Conservation (phyloP, 2,797 vertebrate species). For the Myotis myotis region DNA sequence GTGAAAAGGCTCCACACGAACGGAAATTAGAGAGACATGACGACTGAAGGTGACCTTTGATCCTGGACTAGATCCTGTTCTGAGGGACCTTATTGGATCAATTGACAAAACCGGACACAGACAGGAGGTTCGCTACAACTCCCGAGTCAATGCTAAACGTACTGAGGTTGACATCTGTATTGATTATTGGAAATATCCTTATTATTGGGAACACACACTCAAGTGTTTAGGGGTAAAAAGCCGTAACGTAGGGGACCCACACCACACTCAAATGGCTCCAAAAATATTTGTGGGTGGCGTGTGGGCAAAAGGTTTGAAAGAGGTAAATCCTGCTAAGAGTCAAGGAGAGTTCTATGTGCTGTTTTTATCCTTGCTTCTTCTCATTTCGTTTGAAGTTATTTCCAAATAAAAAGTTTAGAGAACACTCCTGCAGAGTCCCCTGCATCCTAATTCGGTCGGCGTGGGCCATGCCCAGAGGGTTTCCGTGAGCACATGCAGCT, state of each 20-base stretch:
- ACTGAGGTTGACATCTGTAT: background rate
- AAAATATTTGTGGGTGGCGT: background rate
- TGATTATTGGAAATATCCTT: background rate
- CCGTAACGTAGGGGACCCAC: background rate
- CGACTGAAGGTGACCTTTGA: background rate
- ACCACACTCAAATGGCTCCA: background rate
- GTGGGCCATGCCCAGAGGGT: background rate
- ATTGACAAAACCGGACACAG: background rate
- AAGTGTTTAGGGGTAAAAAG: slow-evolving; percentile 30
- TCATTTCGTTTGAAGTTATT: slow-evolving; percentile 28
- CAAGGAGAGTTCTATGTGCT: background rate
- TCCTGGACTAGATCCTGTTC: background rate
- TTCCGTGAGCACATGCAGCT: background rate
- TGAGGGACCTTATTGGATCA: background rate
- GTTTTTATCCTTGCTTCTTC: slow-evolving; percentile 20
- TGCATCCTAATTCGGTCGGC: background rate
- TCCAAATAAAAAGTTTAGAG: background rate
- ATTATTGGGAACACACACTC: background rate
- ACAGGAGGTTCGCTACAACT: background rate
- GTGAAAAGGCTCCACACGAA: background rate
- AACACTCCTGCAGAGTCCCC: background rate
- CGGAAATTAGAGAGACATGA: background rate
- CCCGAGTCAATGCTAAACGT: background rate
- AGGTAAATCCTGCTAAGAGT: background rate
- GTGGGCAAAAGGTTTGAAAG: background rate